These are phyloP conservation scores for Typhlichthys eigenmanni DNA, from an alignment of 2,797 vertebrate genomes.

Conservation along the genomic window DNA sequence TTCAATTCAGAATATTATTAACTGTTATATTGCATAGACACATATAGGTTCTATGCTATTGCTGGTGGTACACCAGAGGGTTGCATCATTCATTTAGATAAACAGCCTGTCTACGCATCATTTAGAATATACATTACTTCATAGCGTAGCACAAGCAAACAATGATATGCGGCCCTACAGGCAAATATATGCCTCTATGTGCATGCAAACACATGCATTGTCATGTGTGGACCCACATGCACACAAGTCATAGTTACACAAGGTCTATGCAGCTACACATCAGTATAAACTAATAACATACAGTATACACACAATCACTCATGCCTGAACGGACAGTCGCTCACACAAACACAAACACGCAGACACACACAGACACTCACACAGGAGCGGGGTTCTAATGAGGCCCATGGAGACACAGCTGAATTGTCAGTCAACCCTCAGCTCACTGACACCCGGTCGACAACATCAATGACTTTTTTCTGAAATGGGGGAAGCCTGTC, in stretches of 20 bases:
- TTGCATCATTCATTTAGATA: conserved; percentile 26
- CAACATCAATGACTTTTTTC: conserved; percentile 79
- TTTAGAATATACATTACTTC: conserved; percentile 32
- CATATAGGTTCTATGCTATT: background rate
- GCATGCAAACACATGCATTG: conserved; percentile 34
- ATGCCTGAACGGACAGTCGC: conserved; percentile 16
- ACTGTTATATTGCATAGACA: conserved; percentile 5
- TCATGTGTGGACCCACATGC: conserved; percentile 38
- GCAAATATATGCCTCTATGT: conserved; percentile 60
- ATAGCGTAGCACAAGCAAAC: conserved; percentile 48
- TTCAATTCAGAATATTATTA: conserved; percentile 5
- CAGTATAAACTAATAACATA: conserved; percentile 58
- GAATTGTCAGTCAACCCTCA: conserved; percentile 80
- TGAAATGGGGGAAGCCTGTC: conserved; percentile 68
- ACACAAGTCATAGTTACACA: conserved; percentile 50
- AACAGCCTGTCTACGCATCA: conserved; percentile 30
- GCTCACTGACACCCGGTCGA: conserved; percentile 79
- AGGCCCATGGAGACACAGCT: conserved; percentile 78
- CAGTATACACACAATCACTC: conserved; percentile 41
- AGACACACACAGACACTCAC: conserved; percentile 50
- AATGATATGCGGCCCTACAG: conserved; percentile 59
- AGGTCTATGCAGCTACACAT: conserved; percentile 45
- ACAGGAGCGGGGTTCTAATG: conserved; percentile 78
- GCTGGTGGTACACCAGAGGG: conserved; percentile 1
- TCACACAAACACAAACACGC: conserved; percentile 17